These are phyloP conservation scores for Agrypnia vestita DNA, from an alignment of 1,140 invertebrate species.

Conservation along the genomic window DNA sequence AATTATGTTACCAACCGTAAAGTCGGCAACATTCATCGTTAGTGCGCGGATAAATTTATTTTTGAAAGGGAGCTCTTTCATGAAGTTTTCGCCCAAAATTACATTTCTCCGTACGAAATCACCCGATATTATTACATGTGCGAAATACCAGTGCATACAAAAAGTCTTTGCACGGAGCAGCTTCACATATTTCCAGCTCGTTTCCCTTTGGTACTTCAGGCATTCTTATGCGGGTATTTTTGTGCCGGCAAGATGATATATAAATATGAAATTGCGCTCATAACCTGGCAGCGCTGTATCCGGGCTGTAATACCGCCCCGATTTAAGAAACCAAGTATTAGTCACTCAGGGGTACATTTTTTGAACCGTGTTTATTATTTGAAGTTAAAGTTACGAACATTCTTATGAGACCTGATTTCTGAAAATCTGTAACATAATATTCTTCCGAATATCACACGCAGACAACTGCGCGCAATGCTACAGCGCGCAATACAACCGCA, in stretches of 20 bases:
- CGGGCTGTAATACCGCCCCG: constrained; percentile 1
- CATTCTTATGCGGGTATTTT: constrained; percentile 19
- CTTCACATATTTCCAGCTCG: constrained; percentile 20
- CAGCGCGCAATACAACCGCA: too few relatives aligned
- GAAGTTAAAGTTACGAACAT: too few relatives aligned
- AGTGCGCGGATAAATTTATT: too few relatives aligned
- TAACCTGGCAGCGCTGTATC: constrained; percentile 13
- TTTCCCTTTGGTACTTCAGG: constrained; percentile 27
- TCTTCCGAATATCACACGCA: too few relatives aligned
- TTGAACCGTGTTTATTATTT: background rate
- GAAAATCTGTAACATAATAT: too few relatives aligned
- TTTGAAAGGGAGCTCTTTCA: too few relatives aligned
- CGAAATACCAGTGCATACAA: constrained; percentile 19
- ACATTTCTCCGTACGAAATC: constrained; percentile 17
- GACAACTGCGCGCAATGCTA: too few relatives aligned
- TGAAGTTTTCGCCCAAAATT: background rate
- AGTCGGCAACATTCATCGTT: too few relatives aligned
- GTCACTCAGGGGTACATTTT: constrained; percentile 1
- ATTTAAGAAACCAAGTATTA: background rate
- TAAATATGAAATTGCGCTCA: constrained; percentile 29
- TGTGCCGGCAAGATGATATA: constrained; percentile 24
- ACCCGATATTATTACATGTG: constrained; percentile 16
- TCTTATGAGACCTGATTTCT: too few relatives aligned
- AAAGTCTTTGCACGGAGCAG: constrained; percentile 6
- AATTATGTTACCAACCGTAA: too few relatives aligned